Evolutionary conservation across 2,113 vertebrate species (phyloP), one percentile per base, ranked within the genome.

Genomic region (Corythaixoides concolor): DNA sequence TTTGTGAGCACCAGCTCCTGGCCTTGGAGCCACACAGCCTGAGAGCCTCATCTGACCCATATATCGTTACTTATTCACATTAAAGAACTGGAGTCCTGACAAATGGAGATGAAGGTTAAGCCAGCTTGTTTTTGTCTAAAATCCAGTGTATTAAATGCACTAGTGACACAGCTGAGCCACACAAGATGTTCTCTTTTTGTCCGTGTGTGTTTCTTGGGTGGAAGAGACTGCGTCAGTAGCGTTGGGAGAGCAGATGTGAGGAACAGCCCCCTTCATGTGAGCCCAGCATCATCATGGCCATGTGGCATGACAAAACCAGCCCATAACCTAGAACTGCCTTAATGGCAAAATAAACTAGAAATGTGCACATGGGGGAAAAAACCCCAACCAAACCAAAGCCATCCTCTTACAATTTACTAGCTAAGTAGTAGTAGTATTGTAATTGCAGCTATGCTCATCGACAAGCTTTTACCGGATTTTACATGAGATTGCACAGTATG

Each of bases 11-110:
- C 23, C 62, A 83, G 33, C 26, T 82, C 47, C 62, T 58, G 62
- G 22, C 32, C 66, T 56, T 0, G 0, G 39, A 82, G 13, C 11
- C 12, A 3, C 20, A 6, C 27, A 67, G 28, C n/a, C 39, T 9
- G 0, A 9, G 22, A 12, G 15, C 60, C n/a, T 77, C 47, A 15
- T 11, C 62, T 35, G 8, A 85, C 9, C 55, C 5, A 3, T 35
- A 13, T n/a, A 37, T 80, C 33, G 32, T 45, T 66, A 16, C 27
- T 27, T 74, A 30, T 70, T 49, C 79, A 63, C n/a, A 45, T 39
- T 74, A 59, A 81, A 87, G 35, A 27, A 28, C 6, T 72, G 39
- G 37, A 90, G 26, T 47, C 47, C 26, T 72, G 37, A 75, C 26
- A 85, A 59, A 81, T 32, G 37, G 18, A 37, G 26, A 27, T 28